phyloP scores from a whole-genome alignment of 2,888 invertebrate species.

The Phalera bucephala region DNA sequence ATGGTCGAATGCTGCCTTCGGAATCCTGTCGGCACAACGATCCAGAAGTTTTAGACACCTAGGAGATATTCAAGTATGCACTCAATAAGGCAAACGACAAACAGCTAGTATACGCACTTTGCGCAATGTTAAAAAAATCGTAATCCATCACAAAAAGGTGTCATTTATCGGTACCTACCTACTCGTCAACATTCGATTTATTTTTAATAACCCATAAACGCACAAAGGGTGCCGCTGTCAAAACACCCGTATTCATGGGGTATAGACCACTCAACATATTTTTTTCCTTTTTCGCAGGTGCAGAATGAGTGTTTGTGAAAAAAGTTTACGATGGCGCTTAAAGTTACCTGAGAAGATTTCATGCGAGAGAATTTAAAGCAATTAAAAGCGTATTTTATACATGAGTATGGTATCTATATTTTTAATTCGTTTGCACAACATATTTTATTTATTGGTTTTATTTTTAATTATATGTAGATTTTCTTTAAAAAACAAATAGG shows the following conservation, averaged over 20 bases:
- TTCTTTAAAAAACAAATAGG: no score
- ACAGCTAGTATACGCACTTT: no score
- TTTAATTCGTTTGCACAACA: no score
- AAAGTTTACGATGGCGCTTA: slow-evolving; percentile 74
- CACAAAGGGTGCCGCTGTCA: slow-evolving; percentile 72
- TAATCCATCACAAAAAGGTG: slow-evolving; percentile 21
- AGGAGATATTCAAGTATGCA: no score
- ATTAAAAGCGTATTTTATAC: no score
- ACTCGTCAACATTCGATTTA: slow-evolving; percentile 43
- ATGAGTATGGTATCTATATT: no score
- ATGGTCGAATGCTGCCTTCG: no score
- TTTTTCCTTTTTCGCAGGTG: slow-evolving; percentile 68
- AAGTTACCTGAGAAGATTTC: slow-evolving; percentile 36
- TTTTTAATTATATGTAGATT: no score
- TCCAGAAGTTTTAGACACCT: no score
- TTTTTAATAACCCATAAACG: slow-evolving; percentile 39
- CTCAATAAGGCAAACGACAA: no score
- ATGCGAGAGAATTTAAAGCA: slow-evolving; percentile 25
- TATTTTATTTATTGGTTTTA: no score
- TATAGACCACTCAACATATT: slow-evolving; percentile 34
- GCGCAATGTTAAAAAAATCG: slow-evolving; percentile 3
- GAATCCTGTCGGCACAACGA: no score
- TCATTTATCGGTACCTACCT: slow-evolving; percentile 36
- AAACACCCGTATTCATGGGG: slow-evolving; percentile 59
- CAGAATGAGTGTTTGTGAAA: slow-evolving; percentile 44